These are phyloP conservation scores for Lamproptera curius DNA, from an alignment of 2,888 invertebrate genomes.

Conservation along the genomic window DNA sequence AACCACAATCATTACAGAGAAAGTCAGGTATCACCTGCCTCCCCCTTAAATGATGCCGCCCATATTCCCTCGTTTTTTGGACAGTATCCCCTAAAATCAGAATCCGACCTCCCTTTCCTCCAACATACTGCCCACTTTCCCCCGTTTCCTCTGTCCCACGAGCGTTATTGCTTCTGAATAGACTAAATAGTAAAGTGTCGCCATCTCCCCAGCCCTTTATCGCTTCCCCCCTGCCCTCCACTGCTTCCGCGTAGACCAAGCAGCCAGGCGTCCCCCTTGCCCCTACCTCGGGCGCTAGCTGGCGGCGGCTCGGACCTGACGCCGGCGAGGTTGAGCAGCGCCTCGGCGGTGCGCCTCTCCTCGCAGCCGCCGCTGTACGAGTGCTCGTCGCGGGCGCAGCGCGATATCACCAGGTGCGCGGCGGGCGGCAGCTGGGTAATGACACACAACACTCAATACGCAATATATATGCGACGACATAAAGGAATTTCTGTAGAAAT, in stretches of 20 bases:
- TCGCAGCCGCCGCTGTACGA: conserved; percentile 88
- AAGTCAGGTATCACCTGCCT: no score
- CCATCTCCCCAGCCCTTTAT: no score
- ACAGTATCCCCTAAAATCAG: no score
- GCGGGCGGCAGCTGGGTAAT: conserved; percentile 58
- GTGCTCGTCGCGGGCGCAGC: conserved; percentile 95
- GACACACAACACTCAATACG: not conserved
- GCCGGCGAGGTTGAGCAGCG: conserved; percentile 69
- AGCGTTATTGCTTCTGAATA: no score
- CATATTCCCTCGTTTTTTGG: no score
- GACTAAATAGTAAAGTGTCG: no score
- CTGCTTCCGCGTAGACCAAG: not conserved
- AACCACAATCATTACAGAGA: no score
- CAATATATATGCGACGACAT: no score
- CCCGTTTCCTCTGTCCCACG: conserved; percentile 26
- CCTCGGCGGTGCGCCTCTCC: conserved; percentile 72
- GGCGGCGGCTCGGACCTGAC: conserved; percentile 42
- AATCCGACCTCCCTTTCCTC: no score
- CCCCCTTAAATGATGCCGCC: no score
- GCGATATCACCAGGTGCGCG: conserved; percentile 84
- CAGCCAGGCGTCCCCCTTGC: not conserved
- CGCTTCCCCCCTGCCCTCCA: not conserved
- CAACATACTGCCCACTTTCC: not conserved
- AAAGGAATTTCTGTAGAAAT: no score
- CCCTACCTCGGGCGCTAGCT: conserved; percentile 27